A percentile compares a stretch with the other conserved stretches of the same genome.
These are phyloP conservation scores for Dendroctonus ponderosae DNA, from an alignment of 1,140 invertebrate species.

Conservation along the genomic window DNA sequence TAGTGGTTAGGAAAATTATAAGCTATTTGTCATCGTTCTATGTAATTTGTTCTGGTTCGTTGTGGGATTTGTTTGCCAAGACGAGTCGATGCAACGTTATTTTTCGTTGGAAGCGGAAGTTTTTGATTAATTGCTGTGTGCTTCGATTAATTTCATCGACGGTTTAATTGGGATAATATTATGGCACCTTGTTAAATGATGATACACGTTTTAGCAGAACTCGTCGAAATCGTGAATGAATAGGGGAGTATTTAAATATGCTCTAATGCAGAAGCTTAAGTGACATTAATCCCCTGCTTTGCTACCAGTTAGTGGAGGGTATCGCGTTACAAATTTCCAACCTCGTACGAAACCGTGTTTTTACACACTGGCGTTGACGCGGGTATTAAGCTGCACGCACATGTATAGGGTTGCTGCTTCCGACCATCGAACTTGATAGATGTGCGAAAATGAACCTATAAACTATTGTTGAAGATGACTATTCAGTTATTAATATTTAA, in stretches of 20 bases:
- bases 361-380: slow-evolving; percentile 11
- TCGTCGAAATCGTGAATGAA: background rate
- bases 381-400: slow-evolving; percentile 15
- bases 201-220: slow-evolving; percentile 2
- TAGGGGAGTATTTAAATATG: slow-evolving; percentile 18
- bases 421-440: slow-evolving; percentile 11
- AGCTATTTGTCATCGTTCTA: slow-evolving; percentile 7
- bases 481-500: too few relatives aligned
- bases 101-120: too few relatives aligned
- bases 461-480: too few relatives aligned
- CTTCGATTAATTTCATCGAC: too few relatives aligned
- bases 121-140: too few relatives aligned
- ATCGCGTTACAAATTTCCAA: slow-evolving; percentile 17
- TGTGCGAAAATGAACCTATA: background rate
- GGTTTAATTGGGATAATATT: too few relatives aligned
- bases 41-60: slow-evolving; percentile 1
- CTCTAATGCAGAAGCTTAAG: slow-evolving; percentile 19
- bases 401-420: slow-evolving; percentile 14
- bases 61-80: background rate
- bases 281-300: slow-evolving; percentile 15
- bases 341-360: slow-evolving; percentile 16
- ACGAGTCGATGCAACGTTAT: background rate
- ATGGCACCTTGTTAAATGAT: slow-evolving; percentile 1
- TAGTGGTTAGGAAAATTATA: slow-evolving; percentile 18
- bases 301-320: slow-evolving; percentile 6